A percentile compares a stretch with the other conserved stretches of the same genome.
Evolutionary conservation across 2,113 vertebrate genomes (phyloP).

Genomic region (Aptenodytes forsteri): DNA sequence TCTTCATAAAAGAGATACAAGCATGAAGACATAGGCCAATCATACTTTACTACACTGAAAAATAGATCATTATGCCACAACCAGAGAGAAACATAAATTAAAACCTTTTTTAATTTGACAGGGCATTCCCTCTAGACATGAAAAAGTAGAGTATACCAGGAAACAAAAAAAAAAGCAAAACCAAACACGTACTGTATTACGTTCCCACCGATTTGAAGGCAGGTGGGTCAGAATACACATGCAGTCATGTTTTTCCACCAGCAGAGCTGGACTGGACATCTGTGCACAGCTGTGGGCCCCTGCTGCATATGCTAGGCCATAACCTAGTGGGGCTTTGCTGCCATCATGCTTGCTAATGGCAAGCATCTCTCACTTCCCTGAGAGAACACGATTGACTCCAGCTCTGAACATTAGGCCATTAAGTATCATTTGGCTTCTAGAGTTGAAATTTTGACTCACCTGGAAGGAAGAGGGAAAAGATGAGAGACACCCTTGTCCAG

Average conservation of each 20-base stretch:
- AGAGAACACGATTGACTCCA: fast-evolving
- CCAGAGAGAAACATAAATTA: background rate
- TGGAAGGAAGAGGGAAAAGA: background rate
- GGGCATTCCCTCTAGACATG: background rate
- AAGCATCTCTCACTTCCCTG: background rate
- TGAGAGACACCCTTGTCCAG: background rate
- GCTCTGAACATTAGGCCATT: background rate
- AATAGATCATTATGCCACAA: background rate
- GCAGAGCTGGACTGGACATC: background rate
- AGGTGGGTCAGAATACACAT: background rate
- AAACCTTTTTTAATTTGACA: background rate
- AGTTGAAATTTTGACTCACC: background rate
- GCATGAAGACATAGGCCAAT: background rate
- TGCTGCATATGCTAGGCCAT: background rate
- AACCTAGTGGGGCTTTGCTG: background rate
- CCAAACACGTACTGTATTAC: background rate
- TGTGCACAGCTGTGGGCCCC: background rate
- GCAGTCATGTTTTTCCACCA: background rate
- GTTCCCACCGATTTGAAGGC: background rate
- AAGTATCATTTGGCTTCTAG: background rate
- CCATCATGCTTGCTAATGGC: fast-evolving
- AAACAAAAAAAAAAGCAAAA: background rate
- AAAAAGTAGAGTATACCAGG: background rate
- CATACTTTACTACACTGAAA: background rate
- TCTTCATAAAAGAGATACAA: background rate